Evolutionary conservation across 1,140 invertebrate species (phyloP), one percentile per base, ranked within the genome.

Genomic region (Cyrtorhinus lividipennis): DNA sequence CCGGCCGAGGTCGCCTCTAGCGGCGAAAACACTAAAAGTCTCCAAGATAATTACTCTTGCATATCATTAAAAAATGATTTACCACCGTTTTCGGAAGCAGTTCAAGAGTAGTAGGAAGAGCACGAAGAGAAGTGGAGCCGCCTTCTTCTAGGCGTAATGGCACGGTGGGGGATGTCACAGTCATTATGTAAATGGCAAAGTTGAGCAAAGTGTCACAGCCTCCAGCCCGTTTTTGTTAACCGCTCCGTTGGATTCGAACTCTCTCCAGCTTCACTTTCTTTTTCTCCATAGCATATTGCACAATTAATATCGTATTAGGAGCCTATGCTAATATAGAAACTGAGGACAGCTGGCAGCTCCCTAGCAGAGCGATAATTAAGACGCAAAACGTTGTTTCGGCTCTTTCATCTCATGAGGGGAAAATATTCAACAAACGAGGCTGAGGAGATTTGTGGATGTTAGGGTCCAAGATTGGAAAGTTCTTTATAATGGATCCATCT

Each of bases 301-400:
- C 64, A 65, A 65, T 65, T 65, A 65, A 65, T 65, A 65, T 62
- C 64, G 48, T 62, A 65, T 65, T 65, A 65, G 46, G 44, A 38
- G 30, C 30, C 30, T 38, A 38, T 38, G 30, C 30, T 38, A 38
- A 38, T 38, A 38, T 5, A 38, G 15, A 38, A n/a, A n/a, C n/a
- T n/a, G n/a, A 38, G 30, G 15, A 38, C 30, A 38, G 5, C 30
- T 38, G 30, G 5, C 30, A 15, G 30, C 5, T 5, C 15, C 5
- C 30, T 38, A 5, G 30, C 30, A 38, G 30, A 15, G 30, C 15
- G 30, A 38, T 38, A 38, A 38, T 38, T 38, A 38, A 38, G 30
- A 38, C 30, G n/a, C n/a, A n/a, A n/a, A n/a, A n/a, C n/a, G n/a
- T n/a, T n/a, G n/a, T n/a, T n/a, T n/a, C n/a, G n/a, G n/a, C n/a